Evolutionary conservation across 2,797 vertebrate genomes (phyloP).

Genomic region (Clangula hyemalis): DNA sequence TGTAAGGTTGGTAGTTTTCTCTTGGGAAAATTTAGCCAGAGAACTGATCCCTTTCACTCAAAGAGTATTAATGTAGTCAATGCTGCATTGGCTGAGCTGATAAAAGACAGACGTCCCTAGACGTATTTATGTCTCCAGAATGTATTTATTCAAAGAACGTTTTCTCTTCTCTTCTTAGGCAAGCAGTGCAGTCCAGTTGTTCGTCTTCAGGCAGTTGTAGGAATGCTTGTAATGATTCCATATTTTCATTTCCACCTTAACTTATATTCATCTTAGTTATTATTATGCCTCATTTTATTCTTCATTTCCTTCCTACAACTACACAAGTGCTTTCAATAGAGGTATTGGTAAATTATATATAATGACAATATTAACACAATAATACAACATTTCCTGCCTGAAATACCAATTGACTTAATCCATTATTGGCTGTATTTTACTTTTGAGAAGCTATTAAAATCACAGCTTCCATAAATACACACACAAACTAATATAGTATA

Average conservation of each 20-base stretch:
- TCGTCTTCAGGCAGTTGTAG: background rate
- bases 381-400: background rate
- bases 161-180: background rate
- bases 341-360: background rate
- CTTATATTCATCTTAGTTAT: background rate
- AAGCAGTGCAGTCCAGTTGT: background rate
- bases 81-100: background rate
- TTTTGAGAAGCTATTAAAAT: conserved; percentile 8
- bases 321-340: background rate
- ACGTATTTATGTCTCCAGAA: background rate
- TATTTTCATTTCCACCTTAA: background rate
- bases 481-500: accelerated
- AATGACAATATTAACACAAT: background rate
- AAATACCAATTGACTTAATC: background rate
- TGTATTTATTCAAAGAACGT: background rate
- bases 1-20: background rate
- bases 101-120: background rate
- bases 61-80: background rate
- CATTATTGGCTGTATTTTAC: background rate
- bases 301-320: background rate
- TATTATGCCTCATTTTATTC: background rate
- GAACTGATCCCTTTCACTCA: background rate
- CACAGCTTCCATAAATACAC: background rate
- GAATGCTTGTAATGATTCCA: background rate
- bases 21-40: background rate